Conservation (phyloP, 2,797 vertebrate species). For the Selene dorsalis region DNA sequence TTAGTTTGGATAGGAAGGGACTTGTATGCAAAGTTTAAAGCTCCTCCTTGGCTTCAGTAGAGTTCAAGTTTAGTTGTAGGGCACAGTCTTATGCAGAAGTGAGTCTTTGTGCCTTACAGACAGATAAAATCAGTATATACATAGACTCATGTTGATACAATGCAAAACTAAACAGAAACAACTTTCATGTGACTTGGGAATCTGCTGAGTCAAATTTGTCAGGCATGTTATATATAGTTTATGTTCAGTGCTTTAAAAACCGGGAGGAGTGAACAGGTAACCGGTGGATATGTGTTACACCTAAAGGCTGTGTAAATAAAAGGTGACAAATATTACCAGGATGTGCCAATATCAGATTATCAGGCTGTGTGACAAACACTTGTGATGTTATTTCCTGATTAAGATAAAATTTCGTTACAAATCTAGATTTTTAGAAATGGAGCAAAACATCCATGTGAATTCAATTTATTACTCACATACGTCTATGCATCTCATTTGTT, state of each 20-base stretch:
- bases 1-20: not conserved
- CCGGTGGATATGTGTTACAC: not conserved
- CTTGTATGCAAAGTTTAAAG: slow-evolving; percentile 24
- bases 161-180: not conserved
- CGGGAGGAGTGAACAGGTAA: not conserved
- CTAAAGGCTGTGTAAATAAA: not conserved
- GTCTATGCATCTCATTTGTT: not conserved
- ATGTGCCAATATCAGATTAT: slow-evolving; percentile 2
- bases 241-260: not conserved
- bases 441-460: not conserved
- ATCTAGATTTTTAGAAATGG: not conserved
- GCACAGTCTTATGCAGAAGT: too few species aligned
- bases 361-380: too few species aligned
- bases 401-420: too few species aligned
- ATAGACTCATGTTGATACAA: not conserved
- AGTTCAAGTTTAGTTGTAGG: not conserved
- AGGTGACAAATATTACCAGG: slow-evolving; percentile 10
- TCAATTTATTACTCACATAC: not conserved
- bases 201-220: not conserved
- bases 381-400: too few species aligned
- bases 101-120: not conserved
- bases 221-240: not conserved
- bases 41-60: not conserved
- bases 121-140: too few species aligned
- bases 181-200: not conserved